Conservation (phyloP, 2,888 invertebrate genomes). For the Brachynemurus nebulosus region DNA sequence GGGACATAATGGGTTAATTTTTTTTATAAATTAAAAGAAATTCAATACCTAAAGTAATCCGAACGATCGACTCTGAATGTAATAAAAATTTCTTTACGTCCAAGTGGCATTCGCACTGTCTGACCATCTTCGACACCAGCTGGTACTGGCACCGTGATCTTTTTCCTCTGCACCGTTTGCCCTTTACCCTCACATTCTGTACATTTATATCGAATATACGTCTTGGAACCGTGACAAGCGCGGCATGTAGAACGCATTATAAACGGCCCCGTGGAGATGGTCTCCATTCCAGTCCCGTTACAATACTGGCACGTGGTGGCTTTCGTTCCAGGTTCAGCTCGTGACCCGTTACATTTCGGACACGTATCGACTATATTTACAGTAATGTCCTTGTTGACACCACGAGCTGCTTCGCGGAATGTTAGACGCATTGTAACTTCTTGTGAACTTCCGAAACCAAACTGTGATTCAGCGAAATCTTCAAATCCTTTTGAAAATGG, state of each 20-base stretch:
- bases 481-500: slow-evolving; percentile 47
- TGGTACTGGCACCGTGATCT: slow-evolving; percentile 86
- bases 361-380: slow-evolving; percentile 90
- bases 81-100: slow-evolving; percentile 81
- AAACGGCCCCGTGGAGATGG: slow-evolving; percentile 82
- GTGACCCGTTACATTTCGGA: slow-evolving; percentile 70
- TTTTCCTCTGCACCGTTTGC: slow-evolving; percentile 68
- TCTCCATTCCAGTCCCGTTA: slow-evolving; percentile 94
- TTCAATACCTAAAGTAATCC: slow-evolving; percentile 48
- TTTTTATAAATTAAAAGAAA: no score
- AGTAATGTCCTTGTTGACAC: slow-evolving; percentile 84
- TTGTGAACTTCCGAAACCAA: slow-evolving; percentile 83
- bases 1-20: not conserved
- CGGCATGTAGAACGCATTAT: slow-evolving; percentile 94
- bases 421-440: slow-evolving; percentile 82
- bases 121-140: slow-evolving; percentile 96
- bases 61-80: slow-evolving; percentile 87
- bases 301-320: slow-evolving; percentile 81
- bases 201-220: slow-evolving; percentile 84
- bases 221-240: slow-evolving; percentile 73
- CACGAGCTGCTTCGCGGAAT: slow-evolving; percentile 90
- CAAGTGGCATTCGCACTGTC: slow-evolving; percentile 87
- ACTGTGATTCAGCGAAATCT: slow-evolving; percentile 78
- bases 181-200: slow-evolving; percentile 85
- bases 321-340: slow-evolving; percentile 86